Conservation (phyloP, 2,888 invertebrate species). For the Lepidocyrtinus sp. region DNA sequence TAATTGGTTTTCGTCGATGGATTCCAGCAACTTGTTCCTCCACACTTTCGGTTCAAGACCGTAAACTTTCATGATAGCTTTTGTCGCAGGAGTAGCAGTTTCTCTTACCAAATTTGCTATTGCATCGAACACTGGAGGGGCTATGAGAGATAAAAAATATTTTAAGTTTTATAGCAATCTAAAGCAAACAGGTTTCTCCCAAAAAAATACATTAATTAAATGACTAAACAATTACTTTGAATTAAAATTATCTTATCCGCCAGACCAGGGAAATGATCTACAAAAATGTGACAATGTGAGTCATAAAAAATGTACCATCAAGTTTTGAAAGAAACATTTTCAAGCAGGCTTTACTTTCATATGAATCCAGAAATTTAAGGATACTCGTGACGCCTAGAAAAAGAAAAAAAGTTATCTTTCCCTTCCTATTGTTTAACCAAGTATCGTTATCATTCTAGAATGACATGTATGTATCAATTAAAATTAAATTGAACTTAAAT, state of each 20-base stretch:
- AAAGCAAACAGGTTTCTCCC: not conserved
- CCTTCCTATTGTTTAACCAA: not conserved
- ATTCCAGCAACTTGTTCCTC: conserved; percentile 34
- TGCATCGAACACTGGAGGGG: conserved; percentile 42
- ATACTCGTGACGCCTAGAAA: conserved; percentile 37
- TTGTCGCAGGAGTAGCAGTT: conserved; percentile 28
- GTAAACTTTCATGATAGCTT: conserved; percentile 41
- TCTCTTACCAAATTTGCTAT: conserved; percentile 32
- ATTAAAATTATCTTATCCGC: conserved; percentile 35
- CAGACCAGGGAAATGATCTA: conserved; percentile 44
- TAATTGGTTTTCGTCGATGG: conserved; percentile 35
- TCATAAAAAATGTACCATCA: not conserved
- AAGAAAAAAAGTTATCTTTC: not conserved
- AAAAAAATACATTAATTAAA: not conserved
- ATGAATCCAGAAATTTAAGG: conserved; percentile 46
- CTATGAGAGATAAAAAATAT: not conserved
- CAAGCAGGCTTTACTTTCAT: conserved; percentile 37
- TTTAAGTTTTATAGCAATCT: not conserved
- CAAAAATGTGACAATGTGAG: not conserved
- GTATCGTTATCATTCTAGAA: not conserved
- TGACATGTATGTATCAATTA: not conserved
- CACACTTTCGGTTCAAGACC: conserved; percentile 35
- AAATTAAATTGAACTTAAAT: conserved; percentile 21
- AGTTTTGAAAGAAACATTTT: not conserved
- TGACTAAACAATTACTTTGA: conserved; percentile 31